Conservation (phyloP, 2,888 invertebrate species). For the Meloe dianella region DNA sequence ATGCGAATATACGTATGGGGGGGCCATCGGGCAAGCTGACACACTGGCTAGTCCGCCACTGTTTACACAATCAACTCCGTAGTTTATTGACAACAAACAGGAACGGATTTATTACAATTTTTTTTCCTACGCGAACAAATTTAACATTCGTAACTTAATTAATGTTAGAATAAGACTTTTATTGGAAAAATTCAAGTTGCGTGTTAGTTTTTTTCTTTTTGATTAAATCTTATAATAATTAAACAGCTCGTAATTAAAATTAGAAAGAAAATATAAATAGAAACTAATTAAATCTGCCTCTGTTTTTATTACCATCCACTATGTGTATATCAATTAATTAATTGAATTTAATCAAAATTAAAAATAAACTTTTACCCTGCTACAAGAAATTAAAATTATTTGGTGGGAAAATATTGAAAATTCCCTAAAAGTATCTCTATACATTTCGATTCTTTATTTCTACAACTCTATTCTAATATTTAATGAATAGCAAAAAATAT, state of each 20-base stretch:
- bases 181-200: background rate
- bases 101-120: background rate
- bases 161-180: background rate
- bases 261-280: background rate
- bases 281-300: background rate
- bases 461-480: background rate
- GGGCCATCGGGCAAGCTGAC: no score
- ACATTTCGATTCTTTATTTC: background rate
- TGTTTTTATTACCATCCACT: background rate
- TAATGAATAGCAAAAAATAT: constrained; percentile 6
- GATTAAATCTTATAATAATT: background rate
- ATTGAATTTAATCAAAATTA: background rate
- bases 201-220: background rate
- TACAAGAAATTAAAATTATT: constrained; percentile 20
- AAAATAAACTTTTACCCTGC: constrained; percentile 27
- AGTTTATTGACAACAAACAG: background rate
- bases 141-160: background rate
- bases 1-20: no score
- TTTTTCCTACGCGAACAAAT: background rate
- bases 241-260: no score
- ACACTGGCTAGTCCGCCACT: no score
- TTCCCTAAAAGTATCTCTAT: background rate
- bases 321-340: background rate
- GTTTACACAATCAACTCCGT: no score
- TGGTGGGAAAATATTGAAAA: background rate